Evolutionary conservation across 2,888 invertebrate species (phyloP), one percentile per base, ranked within the genome.

Genomic region (Allacma fusca): DNA sequence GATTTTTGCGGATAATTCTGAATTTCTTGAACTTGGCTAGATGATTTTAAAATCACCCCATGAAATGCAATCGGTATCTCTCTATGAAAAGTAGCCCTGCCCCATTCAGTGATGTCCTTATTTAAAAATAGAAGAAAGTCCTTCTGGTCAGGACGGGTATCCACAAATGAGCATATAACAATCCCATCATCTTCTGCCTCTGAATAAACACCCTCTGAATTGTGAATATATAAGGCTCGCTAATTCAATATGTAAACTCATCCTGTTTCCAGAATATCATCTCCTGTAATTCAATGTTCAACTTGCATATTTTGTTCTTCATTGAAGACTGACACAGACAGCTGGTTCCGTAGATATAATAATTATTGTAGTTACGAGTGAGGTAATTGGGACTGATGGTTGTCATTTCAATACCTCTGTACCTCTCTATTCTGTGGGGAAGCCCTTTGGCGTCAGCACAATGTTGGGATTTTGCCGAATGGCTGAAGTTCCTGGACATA

Each of bases 161-260:
- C 86, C 0, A 86, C 84, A n/a, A 85, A 84, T 40, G 85, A 82
- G n/a, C 84, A 83, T 64, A 87, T 76, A 7, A 87, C 72, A 7
- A 86, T 82, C 16, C 89, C 89, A 78, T 89, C 89, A 81, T 89
- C 89, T 83, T 89, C n/a, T n/a, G n/a, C 89, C n/a, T 85, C 85
- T 0, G 73, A 79, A n/a, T n/a, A n/a, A n/a, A n/a, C n/a, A 16
- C 80, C 80, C 59, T 80, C 85, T 1, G 89, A 89, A n/a, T 85
- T 80, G 0, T 86, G 81, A 89, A 89, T 62, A 88, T n/a, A n/a
- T n/a, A 85, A 1, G 88, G 87, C 81, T 89, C 89, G 16, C 87
- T 86, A 16, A 75, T 67, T 0, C 86, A 85, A 78, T 86, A 86
- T 75, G 86, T 85, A 34, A 85, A 84, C 2, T 85, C 85, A 28